Evolutionary conservation across 2,888 invertebrate genomes (phyloP), one percentile per base, ranked within the genome.

Genomic region (Cerceris rybyensis): DNA sequence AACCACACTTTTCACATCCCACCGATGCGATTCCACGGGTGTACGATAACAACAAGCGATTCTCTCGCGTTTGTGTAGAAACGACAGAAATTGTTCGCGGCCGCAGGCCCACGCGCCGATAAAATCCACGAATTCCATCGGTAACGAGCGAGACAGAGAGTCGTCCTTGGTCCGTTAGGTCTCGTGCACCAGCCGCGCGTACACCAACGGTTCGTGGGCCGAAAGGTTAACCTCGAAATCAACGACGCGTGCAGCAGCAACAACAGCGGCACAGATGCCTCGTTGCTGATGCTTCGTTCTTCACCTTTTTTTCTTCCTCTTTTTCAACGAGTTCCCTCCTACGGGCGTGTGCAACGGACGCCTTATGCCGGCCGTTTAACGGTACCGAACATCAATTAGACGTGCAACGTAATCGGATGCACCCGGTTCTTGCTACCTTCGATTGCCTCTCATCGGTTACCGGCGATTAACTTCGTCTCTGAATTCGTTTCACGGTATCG

Each of bases 121-220:
- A 64, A 79, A 67, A 73, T 80, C 76, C 80, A 70, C 75, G 65
- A 71, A 80, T 80, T 80, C 73, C 75, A 76, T 72, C 61, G 66
- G 63, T 28, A 57, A 43, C 60, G 73, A 67, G 67, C 70, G 70
- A 73, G 80, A 80, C 74, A 75, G 69, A 78, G 61, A 67, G 72
- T 76, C 84, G 86, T 84, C 87, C 87, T 86, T 87, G 87, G 83
- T 82, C 86, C 87, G 84, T 85, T 86, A 86, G 80, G 65, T 81
- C 68, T 66, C 55, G 64, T 66, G 65, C 67, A 70, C 70, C 60
- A 64, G 60, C 58, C 59, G 39, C 66, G 43, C 67, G 78, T 65
- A 75, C 54, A 41, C 69, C 59, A 81, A 63, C 70, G 59, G 74
- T 70, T 55, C 75, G 70, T 72, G 79, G 72, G 81, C 70, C 71